Conservation (phyloP, 2,888 invertebrate species). For the Tribolium freemani region DNA sequence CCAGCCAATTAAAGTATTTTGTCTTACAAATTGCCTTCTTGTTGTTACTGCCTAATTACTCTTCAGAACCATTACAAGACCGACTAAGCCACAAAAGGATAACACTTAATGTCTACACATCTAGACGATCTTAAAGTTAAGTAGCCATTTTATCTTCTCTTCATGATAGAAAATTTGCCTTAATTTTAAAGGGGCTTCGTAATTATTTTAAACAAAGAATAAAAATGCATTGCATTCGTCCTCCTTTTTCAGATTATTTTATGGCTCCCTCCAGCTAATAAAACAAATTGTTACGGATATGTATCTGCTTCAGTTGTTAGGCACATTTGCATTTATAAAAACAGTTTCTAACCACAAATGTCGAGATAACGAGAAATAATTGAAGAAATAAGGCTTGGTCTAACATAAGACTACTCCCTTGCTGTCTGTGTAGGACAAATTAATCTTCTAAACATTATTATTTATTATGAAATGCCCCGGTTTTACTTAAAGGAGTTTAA, state of each 20-base stretch:
- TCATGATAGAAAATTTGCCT: not conserved
- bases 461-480: too few relatives aligned
- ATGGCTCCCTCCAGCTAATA: not conserved
- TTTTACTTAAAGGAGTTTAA: too few relatives aligned
- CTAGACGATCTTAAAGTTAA: not conserved
- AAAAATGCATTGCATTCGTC: not conserved
- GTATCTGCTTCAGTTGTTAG: not conserved
- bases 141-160: not conserved
- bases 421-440: too few relatives aligned
- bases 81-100: not conserved
- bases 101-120: not conserved
- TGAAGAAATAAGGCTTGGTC: constrained; percentile 3
- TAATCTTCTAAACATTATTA: too few relatives aligned
- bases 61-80: not conserved
- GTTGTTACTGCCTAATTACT: not conserved
- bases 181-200: not conserved
- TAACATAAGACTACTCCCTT: not conserved
- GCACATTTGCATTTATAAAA: constrained; percentile 1
- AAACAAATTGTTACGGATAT: not conserved
- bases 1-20: not conserved
- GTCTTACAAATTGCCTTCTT: not conserved
- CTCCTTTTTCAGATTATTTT: not conserved
- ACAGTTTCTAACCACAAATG: not conserved
- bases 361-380: constrained; percentile 3
- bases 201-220: not conserved